Conservation (phyloP, 2,113 vertebrate genomes). For the Mellivora capensis region DNA sequence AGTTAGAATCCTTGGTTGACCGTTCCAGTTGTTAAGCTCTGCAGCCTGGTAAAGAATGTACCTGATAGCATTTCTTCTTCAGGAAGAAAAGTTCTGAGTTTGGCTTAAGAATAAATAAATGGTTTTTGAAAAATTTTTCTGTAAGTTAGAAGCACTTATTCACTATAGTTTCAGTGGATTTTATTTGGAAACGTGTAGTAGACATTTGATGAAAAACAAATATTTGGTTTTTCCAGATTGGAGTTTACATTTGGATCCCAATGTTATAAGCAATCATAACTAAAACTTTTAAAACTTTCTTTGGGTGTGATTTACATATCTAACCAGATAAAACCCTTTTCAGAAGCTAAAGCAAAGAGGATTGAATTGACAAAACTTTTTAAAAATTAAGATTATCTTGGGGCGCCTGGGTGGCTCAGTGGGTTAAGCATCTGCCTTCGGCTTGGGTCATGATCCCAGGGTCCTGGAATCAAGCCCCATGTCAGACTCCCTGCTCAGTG, state of each 20-base stretch:
- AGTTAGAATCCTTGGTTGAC: neutral
- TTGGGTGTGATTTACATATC: neutral
- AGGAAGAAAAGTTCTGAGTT: neutral
- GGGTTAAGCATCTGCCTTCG: no score
- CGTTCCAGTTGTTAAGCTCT: neutral
- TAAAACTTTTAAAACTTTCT: neutral
- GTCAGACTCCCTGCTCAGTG: no score
- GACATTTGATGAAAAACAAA: constrained; percentile 7
- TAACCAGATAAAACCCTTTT: neutral
- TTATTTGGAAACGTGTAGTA: neutral
- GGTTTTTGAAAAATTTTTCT: neutral
- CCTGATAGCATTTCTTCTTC: neutral
- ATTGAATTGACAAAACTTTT: constrained; percentile 14
- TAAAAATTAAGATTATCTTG: neutral
- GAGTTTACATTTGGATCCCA: neutral
- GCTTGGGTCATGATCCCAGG: no score
- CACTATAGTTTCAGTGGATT: neutral
- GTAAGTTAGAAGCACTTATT: neutral
- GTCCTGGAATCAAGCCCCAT: no score
- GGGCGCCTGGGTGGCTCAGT: neutral
- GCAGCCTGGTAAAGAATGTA: neutral
- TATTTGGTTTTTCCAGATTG: neutral
- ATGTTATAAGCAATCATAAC: neutral
- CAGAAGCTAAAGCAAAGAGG: neutral
- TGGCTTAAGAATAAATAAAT: neutral